Evolutionary conservation across 2,888 invertebrate species (phyloP).

Genomic region (Actias luna): DNA sequence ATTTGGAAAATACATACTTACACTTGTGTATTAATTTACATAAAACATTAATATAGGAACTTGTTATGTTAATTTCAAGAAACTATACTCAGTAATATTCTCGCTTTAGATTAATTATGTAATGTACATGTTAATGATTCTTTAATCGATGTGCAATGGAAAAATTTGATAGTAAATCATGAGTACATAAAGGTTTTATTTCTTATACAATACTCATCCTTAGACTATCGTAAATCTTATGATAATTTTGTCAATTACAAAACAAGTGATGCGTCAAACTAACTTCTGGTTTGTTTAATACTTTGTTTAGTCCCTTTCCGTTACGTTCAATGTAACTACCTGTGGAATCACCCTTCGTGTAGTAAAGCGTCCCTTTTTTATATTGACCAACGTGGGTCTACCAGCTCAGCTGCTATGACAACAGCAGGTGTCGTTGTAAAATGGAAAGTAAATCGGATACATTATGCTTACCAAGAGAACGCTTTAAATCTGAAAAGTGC

Average conservation of each 20-base stretch:
- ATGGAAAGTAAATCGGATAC: not conserved
- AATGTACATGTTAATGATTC: not conserved
- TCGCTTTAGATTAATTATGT: too few species aligned
- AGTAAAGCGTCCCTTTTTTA: constrained; percentile 7
- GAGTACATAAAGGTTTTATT: not conserved
- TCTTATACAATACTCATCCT: not conserved
- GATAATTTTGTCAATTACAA: not conserved
- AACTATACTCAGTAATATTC: too few species aligned
- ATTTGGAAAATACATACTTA: too few species aligned
- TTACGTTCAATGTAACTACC: not conserved
- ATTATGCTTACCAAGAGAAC: not conserved
- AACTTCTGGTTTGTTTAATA: not conserved
- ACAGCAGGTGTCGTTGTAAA: constrained; percentile 6
- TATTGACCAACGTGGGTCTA: not conserved
- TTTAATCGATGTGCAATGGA: not conserved
- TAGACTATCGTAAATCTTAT: not conserved
- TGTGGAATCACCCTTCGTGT: constrained; percentile 1
- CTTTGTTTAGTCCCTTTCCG: not conserved
- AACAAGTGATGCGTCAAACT: not conserved
- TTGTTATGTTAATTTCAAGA: too few species aligned
- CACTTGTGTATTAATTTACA: too few species aligned
- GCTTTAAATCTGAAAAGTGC: not conserved
- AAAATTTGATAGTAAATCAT: not conserved
- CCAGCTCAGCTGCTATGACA: not conserved
- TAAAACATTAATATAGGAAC: too few species aligned